These are phyloP conservation scores for Periplaneta americana DNA, from an alignment of 1,140 invertebrate species.

Conservation along the genomic window DNA sequence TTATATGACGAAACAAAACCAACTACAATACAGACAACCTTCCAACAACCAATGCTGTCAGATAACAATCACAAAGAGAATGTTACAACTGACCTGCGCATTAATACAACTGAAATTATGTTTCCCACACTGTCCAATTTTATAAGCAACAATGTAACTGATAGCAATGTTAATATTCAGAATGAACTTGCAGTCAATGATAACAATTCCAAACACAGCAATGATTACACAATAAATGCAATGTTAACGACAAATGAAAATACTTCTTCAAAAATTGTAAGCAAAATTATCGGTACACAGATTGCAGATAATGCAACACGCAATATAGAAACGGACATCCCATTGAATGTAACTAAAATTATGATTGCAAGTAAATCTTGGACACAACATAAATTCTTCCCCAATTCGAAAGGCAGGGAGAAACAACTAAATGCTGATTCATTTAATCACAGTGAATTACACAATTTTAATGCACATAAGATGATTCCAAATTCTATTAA, in stretches of 20 bases:
- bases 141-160: neutral
- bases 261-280: neutral
- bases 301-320: neutral
- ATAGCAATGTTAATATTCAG: neutral
- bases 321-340: neutral
- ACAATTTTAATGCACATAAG: neutral
- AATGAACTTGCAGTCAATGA: neutral
- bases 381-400: neutral
- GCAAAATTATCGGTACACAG: neutral
- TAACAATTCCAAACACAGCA: neutral
- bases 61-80: no score
- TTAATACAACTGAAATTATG: neutral
- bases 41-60: neutral
- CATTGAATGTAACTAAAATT: neutral
- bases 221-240: neutral
- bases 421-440: neutral
- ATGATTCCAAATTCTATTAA: neutral
- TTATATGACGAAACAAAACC: neutral
- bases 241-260: neutral
- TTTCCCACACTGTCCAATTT: neutral
- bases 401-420: neutral
- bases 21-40: neutral
- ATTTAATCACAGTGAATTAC: no score
- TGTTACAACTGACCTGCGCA: neutral
- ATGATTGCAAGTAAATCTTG: neutral